phyloP scores from a whole-genome alignment of 2,888 invertebrate genomes.

The Schizotus pectinicornis region DNA sequence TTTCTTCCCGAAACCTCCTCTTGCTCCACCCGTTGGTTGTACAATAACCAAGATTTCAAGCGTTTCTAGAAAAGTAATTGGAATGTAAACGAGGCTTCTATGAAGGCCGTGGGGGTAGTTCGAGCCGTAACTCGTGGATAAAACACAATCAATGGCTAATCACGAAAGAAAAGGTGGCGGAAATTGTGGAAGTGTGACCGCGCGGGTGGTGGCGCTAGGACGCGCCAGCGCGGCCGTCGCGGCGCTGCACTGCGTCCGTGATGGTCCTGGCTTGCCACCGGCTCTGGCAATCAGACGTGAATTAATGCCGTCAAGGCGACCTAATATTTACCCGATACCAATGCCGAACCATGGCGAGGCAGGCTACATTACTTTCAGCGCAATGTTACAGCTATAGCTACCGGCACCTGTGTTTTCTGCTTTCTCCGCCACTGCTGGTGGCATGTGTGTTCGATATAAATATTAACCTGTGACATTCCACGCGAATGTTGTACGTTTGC shows the following conservation, averaged over 20 bases:
- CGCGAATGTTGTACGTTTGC: conserved; percentile 16
- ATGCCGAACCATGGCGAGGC: no score
- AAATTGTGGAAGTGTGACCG: conserved; percentile 38
- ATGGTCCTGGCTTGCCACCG: conserved; percentile 32
- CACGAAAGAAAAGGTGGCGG: conserved; percentile 49
- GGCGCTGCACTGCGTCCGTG: conserved; percentile 51
- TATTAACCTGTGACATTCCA: conserved; percentile 28
- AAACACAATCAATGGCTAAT: conserved; percentile 38
- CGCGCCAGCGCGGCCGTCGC: conserved; percentile 55
- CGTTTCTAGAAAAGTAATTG: no score
- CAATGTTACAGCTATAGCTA: neutral
- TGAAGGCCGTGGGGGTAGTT: neutral
- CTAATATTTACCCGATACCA: conserved; percentile 8
- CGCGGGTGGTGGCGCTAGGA: conserved; percentile 52
- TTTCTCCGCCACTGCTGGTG: neutral
- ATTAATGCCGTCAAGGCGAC: conserved; percentile 20
- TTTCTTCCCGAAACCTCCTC: no score
- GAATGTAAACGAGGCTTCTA: no score
- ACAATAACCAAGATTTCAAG: no score
- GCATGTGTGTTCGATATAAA: conserved; percentile 11
- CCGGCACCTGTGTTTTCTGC: conserved; percentile 16
- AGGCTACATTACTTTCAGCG: no score
- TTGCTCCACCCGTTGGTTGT: no score
- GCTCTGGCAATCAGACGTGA: conserved; percentile 24
- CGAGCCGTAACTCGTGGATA: conserved; percentile 16